phyloP scores from a whole-genome alignment of 2,113 vertebrate species.

The Tichodroma muraria region DNA sequence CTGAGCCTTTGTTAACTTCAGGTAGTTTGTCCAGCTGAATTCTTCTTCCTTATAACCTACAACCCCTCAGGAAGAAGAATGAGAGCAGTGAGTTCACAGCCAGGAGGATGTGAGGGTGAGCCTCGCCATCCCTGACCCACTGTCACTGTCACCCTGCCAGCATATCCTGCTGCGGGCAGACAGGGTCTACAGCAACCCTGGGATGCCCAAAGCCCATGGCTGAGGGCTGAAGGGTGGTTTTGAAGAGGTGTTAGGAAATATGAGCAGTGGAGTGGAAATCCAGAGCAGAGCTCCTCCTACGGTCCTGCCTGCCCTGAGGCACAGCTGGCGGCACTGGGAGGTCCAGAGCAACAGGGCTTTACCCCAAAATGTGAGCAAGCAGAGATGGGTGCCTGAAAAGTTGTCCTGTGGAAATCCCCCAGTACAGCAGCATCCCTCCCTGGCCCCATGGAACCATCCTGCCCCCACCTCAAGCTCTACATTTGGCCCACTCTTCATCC shows the following conservation, averaged over 20 bases:
- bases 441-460: not conserved
- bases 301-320: not conserved
- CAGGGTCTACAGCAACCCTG: not conserved
- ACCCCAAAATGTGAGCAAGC: not conserved
- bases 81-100: not conserved
- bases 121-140: not conserved
- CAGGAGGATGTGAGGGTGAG: not conserved
- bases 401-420: not conserved
- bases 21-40: conserved; percentile 94
- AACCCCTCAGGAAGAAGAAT: conserved; percentile 59
- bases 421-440: not conserved
- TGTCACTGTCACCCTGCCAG: not conserved
- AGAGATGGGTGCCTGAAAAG: not conserved
- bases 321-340: not conserved
- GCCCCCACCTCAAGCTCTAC: not conserved
- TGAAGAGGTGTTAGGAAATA: not conserved
- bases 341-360: not conserved
- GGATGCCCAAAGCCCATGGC: not conserved
- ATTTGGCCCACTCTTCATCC: not conserved
- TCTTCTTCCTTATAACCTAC: conserved; percentile 96
- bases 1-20: conserved; percentile 91
- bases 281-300: not conserved
- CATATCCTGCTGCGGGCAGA: not conserved
- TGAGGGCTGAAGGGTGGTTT: not conserved
- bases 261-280: not conserved